Evolutionary conservation across 2,113 vertebrate genomes (phyloP).

Genomic region (Coptodon bakossiorum): DNA sequence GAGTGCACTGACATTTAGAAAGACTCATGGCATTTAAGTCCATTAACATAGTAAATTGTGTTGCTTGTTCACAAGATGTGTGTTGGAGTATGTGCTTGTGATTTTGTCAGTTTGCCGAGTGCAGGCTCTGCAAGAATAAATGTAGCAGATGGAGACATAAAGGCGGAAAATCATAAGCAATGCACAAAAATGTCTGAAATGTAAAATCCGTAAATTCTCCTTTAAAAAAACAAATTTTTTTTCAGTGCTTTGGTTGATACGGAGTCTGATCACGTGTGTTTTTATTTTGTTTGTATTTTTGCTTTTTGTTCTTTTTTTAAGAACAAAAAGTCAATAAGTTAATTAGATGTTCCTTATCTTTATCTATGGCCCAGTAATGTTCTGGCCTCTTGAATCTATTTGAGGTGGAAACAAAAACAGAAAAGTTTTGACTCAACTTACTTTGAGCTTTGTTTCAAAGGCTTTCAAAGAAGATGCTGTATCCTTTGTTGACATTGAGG

Average conservation of each 20-base stretch:
- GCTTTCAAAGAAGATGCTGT: background rate
- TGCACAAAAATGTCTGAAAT: background rate
- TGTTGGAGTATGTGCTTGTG: background rate
- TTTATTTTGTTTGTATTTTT: background rate
- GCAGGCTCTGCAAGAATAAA: background rate
- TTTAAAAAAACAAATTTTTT: background rate
- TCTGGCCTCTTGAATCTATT: background rate
- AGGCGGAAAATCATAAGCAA: background rate
- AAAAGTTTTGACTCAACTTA: background rate
- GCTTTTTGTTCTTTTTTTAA: background rate
- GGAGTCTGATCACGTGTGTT: background rate
- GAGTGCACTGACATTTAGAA: conserved; percentile 46
- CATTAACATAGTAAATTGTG: conserved; percentile 44
- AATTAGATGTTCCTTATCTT: background rate
- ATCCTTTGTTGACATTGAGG: background rate
- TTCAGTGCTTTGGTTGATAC: background rate
- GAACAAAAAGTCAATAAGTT: background rate
- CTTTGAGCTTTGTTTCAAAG: background rate
- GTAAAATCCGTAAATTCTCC: accelerated
- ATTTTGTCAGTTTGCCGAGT: background rate
- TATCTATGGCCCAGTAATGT: background rate
- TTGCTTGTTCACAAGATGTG: background rate
- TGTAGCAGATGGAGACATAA: background rate
- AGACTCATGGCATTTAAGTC: conserved; percentile 40
- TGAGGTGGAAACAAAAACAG: background rate